Base-by-base conservation (phyloP, 2,888 invertebrate species). In the Sphaerophoria taeniata region DNA sequence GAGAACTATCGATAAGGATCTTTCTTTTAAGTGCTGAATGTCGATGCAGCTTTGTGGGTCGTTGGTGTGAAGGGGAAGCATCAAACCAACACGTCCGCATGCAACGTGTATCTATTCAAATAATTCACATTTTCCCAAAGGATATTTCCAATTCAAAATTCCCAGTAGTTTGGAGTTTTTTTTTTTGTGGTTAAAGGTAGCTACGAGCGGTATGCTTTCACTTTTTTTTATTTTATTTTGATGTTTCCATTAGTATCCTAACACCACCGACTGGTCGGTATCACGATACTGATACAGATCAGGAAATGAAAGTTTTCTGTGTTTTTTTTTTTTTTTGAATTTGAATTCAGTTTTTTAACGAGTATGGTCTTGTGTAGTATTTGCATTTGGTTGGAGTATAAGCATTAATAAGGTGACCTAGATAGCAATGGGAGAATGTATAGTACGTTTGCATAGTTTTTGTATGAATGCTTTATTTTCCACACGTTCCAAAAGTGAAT, bases 71-170 rank as follows among this genome's bases (percentile, higher is more conserved):
- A 49, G 65, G 63, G 11, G 63, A 65, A 49, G 65, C 65, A n/a
- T 12, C 58, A 60, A 43, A 63, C 47, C 47, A 47, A 69, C 85
- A 77, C 72, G 76, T 85, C 58, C 69, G 24, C 24, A 24, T 24
- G 24, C 24, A 24, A 24, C 24, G 24, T 24, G 24, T 24, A 24
- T 24, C 24, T 24, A 80, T 61, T 76, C 73, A 61, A 75, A 80
- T 85, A 80, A 81, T 76, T 80, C 80, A 81, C 73, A 85, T 85
- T 85, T 85, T 85, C 73, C 77, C 80, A 81, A 85, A 85, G 85
- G 85, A 85, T 73, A 77, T 81, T 77, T 77, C 69, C 85, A 73
- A 77, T 77, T 85, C 65, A 58, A 77, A 80, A 77, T 69, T 84
- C 67, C 63, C 67, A 53, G 65, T 55, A 58, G 83, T 74, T 63